Percentiles rank a stretch among this genome's conserved stretches.
Conservation (phyloP, 2,113 vertebrate species). For the Paradisaea rubra region DNA sequence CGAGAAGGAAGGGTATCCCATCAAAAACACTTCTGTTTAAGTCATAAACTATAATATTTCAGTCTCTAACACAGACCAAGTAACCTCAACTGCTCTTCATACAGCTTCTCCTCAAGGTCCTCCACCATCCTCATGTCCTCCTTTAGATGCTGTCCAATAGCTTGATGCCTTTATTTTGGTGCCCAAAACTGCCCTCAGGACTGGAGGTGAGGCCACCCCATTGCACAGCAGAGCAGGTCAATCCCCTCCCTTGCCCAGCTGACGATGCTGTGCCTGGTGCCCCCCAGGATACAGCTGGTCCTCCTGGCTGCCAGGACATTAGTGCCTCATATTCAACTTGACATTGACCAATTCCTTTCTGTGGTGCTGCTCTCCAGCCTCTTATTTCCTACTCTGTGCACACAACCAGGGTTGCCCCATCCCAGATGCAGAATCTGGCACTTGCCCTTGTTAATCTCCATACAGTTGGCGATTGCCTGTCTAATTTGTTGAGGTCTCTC, state of each 20-base stretch:
- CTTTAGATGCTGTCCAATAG: not conserved
- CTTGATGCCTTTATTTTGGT: not conserved
- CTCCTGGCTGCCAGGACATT: not conserved
- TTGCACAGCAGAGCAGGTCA: not conserved
- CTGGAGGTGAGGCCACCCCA: not conserved
- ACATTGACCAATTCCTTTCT: not conserved
- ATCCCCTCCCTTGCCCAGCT: not conserved
- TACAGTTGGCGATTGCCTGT: not conserved
- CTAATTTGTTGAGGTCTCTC: not conserved
- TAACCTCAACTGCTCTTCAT: not conserved
- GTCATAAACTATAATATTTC: no score
- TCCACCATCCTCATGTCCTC: rapidly evolving
- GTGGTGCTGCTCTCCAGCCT: rapidly evolving
- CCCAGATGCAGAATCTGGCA: not conserved
- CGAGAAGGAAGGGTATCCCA: no score
- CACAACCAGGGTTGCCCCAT: not conserved
- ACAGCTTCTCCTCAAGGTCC: rapidly evolving
- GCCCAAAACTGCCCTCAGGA: not conserved
- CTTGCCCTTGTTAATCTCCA: not conserved
- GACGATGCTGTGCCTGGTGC: not conserved
- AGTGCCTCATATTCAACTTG: not conserved
- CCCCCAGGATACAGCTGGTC: rapidly evolving
- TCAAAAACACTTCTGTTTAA: no score
- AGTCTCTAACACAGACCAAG: not conserved
- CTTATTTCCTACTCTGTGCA: not conserved